These are phyloP conservation scores for Oligia latruncula DNA, from an alignment of 2,888 invertebrate species.

Conservation along the genomic window DNA sequence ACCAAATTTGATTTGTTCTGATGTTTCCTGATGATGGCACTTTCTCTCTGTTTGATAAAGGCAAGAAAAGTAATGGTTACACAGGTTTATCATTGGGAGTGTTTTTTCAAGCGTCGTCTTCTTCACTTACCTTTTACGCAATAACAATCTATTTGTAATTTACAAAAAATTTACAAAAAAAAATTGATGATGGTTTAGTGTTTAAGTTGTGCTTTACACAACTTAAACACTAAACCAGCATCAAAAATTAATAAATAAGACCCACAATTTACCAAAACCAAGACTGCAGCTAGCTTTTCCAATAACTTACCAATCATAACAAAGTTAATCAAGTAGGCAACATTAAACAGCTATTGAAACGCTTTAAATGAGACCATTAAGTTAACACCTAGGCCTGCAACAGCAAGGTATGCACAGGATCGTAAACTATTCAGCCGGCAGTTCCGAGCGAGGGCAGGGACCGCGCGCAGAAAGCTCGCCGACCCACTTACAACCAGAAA, in stretches of 20 bases:
- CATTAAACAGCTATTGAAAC: constrained; percentile 44
- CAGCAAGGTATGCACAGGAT: constrained; percentile 49
- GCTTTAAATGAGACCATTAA: constrained; percentile 39
- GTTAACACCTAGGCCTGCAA: constrained; percentile 44
- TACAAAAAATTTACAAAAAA: background rate
- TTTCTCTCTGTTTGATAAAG: background rate
- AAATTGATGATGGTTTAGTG: too few species aligned
- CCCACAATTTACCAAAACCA: too few species aligned
- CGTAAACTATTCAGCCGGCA: constrained; percentile 59
- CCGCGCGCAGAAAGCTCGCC: constrained; percentile 80
- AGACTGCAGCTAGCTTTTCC: background rate
- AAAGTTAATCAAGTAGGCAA: constrained; percentile 36
- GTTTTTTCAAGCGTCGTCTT: background rate
- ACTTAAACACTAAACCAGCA: background rate
- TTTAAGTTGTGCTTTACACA: background rate
- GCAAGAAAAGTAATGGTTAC: too few species aligned
- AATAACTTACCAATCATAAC: constrained; percentile 8
- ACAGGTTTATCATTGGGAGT: background rate
- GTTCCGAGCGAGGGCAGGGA: constrained; percentile 71
- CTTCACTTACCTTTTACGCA: background rate
- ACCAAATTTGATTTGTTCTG: background rate
- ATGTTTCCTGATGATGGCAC: background rate
- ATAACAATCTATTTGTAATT: background rate
- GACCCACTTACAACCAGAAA: constrained; percentile 79
- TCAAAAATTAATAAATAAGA: background rate